A percentile compares a stretch with the other conserved stretches of the same genome.
These are phyloP conservation scores for Aplidium turbinatum DNA, from an alignment of 23 tunicate genomes.

Conservation along the genomic window DNA sequence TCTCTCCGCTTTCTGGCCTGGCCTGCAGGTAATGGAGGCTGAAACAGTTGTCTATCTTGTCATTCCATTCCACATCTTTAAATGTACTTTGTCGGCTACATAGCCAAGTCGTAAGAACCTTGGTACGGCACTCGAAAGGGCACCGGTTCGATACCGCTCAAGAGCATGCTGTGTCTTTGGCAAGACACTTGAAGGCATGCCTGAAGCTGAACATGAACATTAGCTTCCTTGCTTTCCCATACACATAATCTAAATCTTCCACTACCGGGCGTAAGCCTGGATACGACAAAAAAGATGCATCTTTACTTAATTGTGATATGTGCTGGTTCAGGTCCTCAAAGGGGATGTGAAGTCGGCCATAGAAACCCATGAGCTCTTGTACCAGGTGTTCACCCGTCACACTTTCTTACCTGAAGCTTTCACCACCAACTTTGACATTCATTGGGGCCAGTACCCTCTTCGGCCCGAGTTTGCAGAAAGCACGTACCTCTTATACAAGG, in stretches of 20 bases:
- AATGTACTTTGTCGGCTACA: too few species aligned
- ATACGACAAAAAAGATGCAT: too few species aligned
- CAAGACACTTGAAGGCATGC: too few species aligned
- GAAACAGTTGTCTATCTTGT: background rate
- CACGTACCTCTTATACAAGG: slow-evolving; percentile 88
- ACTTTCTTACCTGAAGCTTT: slow-evolving; percentile 98
- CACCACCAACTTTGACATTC: slow-evolving; percentile 85
- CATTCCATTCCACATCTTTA: too few species aligned
- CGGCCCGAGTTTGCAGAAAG: slow-evolving; percentile 98
- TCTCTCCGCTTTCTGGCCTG: slow-evolving; percentile 98
- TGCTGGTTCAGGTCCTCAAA: slow-evolving; percentile 72
- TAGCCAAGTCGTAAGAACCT: too few species aligned
- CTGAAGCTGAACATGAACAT: too few species aligned
- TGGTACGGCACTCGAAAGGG: too few species aligned
- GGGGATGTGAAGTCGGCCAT: slow-evolving; percentile 89
- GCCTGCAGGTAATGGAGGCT: slow-evolving; percentile 59
- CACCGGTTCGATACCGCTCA: too few species aligned
- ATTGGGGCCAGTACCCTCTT: slow-evolving; percentile 97
- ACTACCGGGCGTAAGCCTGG: too few species aligned
- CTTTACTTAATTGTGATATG: background rate
- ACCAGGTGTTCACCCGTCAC: slow-evolving; percentile 91
- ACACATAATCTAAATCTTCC: too few species aligned
- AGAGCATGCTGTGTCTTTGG: too few species aligned
- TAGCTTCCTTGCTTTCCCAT: too few species aligned
- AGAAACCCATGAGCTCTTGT: slow-evolving; percentile 87